Conservation (phyloP, 2,113 vertebrate genomes). For the Pholis gunnellus region DNA sequence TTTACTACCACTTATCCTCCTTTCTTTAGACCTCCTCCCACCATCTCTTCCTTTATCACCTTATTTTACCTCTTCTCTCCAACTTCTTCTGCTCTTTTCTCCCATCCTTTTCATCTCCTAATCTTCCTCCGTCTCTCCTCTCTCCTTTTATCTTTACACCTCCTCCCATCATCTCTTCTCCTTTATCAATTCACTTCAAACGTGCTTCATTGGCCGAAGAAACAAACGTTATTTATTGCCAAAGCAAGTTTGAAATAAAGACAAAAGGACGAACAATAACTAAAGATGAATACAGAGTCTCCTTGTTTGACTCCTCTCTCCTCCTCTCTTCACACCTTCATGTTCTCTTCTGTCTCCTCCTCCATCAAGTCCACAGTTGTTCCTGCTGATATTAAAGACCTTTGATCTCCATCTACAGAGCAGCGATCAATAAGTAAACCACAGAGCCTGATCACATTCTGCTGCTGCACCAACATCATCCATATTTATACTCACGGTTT, state of each 20-base stretch:
- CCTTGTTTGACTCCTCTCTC: not conserved
- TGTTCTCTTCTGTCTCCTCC: not conserved
- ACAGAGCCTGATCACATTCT: slow-evolving; percentile 16
- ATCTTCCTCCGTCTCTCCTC: not conserved
- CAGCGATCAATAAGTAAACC: slow-evolving; percentile 62
- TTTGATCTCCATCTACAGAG: slow-evolving; percentile 49
- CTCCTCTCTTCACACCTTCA: not conserved
- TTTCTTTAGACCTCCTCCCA: too few species aligned
- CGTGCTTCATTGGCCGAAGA: too few species aligned
- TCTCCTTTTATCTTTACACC: not conserved
- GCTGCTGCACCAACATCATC: slow-evolving; percentile 14
- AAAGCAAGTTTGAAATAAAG: too few species aligned
- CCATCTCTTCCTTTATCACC: too few species aligned
- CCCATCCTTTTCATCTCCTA: too few species aligned
- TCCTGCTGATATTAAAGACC: slow-evolving; percentile 45
- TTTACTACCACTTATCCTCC: too few species aligned
- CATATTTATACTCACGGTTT: slow-evolving; percentile 52
- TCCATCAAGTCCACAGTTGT: slow-evolving; percentile 18
- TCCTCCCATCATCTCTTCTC: not conserved
- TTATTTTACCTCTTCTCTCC: too few species aligned
- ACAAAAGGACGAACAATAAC: too few species aligned
- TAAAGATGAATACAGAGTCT: too few species aligned
- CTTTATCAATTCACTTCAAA: not conserved
- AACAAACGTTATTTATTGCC: too few species aligned
- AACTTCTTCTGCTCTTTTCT: not conserved